These are phyloP conservation scores for Cryptomyrus ogoouensis DNA, from an alignment of 2,113 vertebrate genomes.

Conservation along the genomic window DNA sequence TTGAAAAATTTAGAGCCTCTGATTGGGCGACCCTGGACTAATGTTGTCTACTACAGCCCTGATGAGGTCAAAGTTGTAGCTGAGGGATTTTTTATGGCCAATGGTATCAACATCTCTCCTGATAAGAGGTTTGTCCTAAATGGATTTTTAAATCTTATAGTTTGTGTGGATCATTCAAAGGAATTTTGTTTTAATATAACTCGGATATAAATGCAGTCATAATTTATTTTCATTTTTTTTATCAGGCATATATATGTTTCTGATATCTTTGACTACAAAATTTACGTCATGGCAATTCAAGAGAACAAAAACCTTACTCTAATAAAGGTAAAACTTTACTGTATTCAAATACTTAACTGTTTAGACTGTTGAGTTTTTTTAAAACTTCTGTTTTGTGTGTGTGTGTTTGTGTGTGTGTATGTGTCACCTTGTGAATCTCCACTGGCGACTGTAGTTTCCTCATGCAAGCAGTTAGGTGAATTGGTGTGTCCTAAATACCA, in stretches of 20 bases:
- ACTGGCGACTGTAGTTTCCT: background rate
- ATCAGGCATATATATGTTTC: conserved; percentile 76
- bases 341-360: background rate
- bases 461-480: background rate
- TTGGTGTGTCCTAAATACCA: background rate
- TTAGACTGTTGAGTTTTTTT: background rate
- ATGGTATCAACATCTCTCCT: conserved; percentile 81
- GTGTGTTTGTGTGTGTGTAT: background rate
- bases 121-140: conserved; percentile 51
- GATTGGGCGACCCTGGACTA: conserved; percentile 64
- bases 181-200: background rate
- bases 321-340: conserved; percentile 68
- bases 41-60: conserved; percentile 82
- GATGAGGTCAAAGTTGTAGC: conserved; percentile 74
- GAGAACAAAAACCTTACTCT: conserved; percentile 61
- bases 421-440: background rate
- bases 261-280: conserved; percentile 53
- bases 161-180: background rate
- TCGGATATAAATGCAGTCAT: too few relatives aligned
- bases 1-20: conserved; percentile 56
- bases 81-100: conserved; percentile 67
- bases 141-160: background rate
- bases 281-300: conserved; percentile 72
- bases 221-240: conserved; percentile 5
- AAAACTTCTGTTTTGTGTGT: background rate